phyloP scores from a whole-genome alignment of 2,888 invertebrate genomes.

The Sarcophaga rosellei region DNA sequence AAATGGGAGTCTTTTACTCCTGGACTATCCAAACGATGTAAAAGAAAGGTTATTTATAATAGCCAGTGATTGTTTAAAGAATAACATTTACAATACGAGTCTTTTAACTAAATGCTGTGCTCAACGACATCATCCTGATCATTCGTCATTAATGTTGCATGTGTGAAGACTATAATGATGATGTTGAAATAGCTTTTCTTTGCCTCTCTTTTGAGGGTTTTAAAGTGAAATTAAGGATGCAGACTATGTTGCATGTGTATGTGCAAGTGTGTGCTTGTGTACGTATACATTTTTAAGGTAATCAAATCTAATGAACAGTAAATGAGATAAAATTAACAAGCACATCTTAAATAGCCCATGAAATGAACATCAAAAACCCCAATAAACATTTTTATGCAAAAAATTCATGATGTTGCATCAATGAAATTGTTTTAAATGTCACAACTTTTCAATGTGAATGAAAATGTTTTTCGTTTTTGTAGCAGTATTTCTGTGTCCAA shows the following conservation, averaged over 20 bases:
- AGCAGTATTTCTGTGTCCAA: too few relatives aligned
- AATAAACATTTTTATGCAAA: not conserved
- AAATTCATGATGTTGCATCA: too few relatives aligned
- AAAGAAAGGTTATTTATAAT: constrained; percentile 48
- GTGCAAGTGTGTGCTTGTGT: not conserved
- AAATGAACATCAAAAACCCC: constrained; percentile 33
- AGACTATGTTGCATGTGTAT: not conserved
- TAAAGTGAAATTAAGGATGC: constrained; percentile 41
- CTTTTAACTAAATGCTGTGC: too few relatives aligned
- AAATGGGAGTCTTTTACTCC: too few relatives aligned
- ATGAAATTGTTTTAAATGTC: constrained; percentile 44
- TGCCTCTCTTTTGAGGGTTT: constrained; percentile 6
- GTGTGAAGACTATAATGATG: not conserved
- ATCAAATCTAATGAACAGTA: constrained; percentile 58
- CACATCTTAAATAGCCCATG: constrained; percentile 59
- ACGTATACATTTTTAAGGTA: constrained; percentile 38
- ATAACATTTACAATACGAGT: constrained; percentile 50
- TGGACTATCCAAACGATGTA: too few relatives aligned
- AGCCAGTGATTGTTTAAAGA: constrained; percentile 54
- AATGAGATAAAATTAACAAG: constrained; percentile 60
- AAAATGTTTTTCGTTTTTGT: too few relatives aligned
- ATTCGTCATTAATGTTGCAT: not conserved
- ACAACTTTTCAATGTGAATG: constrained; percentile 36
- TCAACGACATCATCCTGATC: too few relatives aligned
- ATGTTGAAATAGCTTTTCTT: not conserved